Conservation (phyloP, 2,113 vertebrate species). For the Oceanodroma tethys region DNA sequence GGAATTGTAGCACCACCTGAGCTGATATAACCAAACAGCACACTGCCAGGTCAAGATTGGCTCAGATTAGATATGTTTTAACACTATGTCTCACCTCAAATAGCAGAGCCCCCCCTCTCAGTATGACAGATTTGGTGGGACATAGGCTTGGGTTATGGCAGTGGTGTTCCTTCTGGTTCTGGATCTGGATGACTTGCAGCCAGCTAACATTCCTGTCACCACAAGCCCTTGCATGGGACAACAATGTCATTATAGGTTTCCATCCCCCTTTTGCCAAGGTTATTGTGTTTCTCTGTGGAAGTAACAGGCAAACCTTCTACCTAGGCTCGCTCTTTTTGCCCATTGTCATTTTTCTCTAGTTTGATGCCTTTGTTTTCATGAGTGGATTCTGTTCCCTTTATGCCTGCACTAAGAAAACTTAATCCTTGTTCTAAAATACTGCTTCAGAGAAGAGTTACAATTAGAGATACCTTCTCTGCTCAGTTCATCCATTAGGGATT, state of each 20-base stretch:
- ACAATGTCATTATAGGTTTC: background rate
- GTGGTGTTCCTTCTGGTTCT: background rate
- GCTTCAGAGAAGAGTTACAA: background rate
- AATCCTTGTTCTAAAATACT: background rate
- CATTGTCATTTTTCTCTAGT: background rate
- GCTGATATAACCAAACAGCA: background rate
- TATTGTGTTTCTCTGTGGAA: background rate
- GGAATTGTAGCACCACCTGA: background rate
- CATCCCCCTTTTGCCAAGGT: background rate
- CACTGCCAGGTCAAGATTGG: background rate
- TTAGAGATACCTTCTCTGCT: background rate
- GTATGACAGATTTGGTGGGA: background rate
- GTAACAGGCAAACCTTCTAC: background rate
- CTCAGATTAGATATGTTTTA: background rate
- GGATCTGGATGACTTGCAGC: background rate
- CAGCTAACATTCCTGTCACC: background rate
- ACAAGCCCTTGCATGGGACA: background rate
- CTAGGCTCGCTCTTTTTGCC: background rate
- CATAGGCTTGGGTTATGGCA: background rate
- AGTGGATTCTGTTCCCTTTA: background rate
- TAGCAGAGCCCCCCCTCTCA: background rate
- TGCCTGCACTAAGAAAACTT: background rate
- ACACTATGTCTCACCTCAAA: background rate
- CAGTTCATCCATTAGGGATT: background rate
- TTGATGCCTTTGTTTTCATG: background rate